Evolutionary conservation across 2,888 invertebrate species (phyloP).

Genomic region (Peribatodes rhomboidaria): DNA sequence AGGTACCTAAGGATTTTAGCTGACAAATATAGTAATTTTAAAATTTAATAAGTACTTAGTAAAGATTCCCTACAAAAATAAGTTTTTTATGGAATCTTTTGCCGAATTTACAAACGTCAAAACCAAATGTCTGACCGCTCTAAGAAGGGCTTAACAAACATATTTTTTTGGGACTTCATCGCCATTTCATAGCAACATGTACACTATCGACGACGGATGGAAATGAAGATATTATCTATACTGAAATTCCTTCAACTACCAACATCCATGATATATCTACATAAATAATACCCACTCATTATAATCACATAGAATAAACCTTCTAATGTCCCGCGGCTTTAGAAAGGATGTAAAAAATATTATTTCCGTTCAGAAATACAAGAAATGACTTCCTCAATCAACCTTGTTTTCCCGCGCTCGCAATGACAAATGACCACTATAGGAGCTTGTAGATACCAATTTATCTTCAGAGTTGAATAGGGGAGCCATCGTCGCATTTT

Average conservation of each 20-base stretch:
- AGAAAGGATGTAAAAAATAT: conserved; percentile 76
- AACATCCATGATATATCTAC: conserved; percentile 36
- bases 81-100: too few species aligned
- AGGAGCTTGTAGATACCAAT: conserved; percentile 43
- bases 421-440: conserved; percentile 83
- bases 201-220: too few species aligned
- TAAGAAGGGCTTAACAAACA: too few species aligned
- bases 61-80: too few species aligned
- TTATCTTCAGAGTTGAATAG: neutral
- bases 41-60: too few species aligned
- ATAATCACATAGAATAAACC: conserved; percentile 69
- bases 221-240: conserved; percentile 41
- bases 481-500: conserved; percentile 1
- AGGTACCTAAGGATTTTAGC: too few species aligned
- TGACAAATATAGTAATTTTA: too few species aligned
- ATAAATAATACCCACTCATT: conserved; percentile 49
- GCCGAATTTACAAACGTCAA: too few species aligned
- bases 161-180: too few species aligned
- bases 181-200: too few species aligned
- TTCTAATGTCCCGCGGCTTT: conserved; percentile 72
- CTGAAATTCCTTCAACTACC: conserved; percentile 42
- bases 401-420: conserved; percentile 58
- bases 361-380: conserved; percentile 81
- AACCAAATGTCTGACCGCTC: too few species aligned
- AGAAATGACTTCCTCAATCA: conserved; percentile 87